Evolutionary conservation across 2,113 vertebrate species (phyloP).

Genomic region (Lagopus muta): DNA sequence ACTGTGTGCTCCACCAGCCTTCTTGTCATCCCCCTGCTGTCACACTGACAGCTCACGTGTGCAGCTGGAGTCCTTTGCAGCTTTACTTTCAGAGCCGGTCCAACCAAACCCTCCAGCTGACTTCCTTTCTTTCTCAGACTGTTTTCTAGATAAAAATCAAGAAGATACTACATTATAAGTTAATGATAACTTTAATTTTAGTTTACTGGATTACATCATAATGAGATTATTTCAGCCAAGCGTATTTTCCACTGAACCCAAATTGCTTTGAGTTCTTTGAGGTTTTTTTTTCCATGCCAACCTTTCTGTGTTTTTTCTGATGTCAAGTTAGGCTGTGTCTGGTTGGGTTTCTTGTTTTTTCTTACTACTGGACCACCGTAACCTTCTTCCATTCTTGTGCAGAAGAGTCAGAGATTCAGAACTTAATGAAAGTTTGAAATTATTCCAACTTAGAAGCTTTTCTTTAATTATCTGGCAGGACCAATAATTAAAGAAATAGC

Average conservation of each 20-base stretch:
- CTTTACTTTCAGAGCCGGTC: not conserved
- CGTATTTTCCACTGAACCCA: not conserved
- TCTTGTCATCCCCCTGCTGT: not conserved
- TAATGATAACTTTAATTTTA: constrained; percentile 1
- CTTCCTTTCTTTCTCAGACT: constrained; percentile 5
- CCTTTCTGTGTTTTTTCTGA: not conserved
- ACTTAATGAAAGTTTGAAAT: not conserved
- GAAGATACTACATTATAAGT: not conserved
- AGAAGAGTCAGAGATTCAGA: not conserved
- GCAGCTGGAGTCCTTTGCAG: not conserved
- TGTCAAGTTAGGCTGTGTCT: not conserved
- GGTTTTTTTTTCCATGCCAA: not conserved
- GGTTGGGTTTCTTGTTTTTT: not conserved
- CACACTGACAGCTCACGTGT: not conserved
- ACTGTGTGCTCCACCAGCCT: not conserved
- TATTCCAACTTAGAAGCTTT: not conserved
- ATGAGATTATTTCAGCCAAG: constrained; percentile 39
- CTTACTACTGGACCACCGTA: not conserved
- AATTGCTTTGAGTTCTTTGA: not conserved
- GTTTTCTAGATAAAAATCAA: not conserved
- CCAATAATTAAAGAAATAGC: not conserved
- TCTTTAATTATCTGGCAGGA: not conserved
- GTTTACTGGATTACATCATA: constrained; percentile 25
- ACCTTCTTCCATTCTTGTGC: not conserved
- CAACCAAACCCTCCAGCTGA: not conserved